phyloP scores from a whole-genome alignment of 1,140 invertebrate genomes.

The Leguminivora glycinivorella region DNA sequence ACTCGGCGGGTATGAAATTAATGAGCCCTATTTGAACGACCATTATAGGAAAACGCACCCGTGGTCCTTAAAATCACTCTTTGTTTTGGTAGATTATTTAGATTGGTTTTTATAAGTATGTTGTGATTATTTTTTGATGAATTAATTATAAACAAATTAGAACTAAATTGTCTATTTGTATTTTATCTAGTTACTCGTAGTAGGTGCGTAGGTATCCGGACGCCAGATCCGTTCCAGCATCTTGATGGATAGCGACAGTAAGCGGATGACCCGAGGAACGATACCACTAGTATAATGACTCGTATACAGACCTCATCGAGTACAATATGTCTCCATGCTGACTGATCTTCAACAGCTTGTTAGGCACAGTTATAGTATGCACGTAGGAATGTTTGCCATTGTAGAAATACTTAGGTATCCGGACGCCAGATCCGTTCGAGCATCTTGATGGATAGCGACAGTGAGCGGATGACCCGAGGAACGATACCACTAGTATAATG shows the following conservation, averaged over 20 bases:
- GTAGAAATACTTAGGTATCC: conserved; percentile 96
- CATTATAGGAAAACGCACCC: neutral
- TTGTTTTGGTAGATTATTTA: neutral
- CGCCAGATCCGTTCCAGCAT: conserved; percentile 97
- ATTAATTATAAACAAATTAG: too few relatives aligned
- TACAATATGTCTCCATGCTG: conserved; percentile 96
- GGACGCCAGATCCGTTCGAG: conserved; percentile 96
- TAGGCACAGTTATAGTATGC: conserved; percentile 97
- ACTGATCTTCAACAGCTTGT: conserved; percentile 93
- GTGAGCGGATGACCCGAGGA: conserved; percentile 89
- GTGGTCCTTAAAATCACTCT: neutral
- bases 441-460: conserved; percentile 94
- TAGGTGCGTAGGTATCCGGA: conserved; percentile 97
- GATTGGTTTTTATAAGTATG: too few relatives aligned
- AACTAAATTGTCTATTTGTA: too few relatives aligned
- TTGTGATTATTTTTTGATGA: too few relatives aligned
- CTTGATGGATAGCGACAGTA: conserved; percentile 91
- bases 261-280: conserved; percentile 90
- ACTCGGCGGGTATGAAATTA: conserved; percentile 62
- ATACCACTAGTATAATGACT: too few relatives aligned
- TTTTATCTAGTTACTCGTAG: too few relatives aligned
- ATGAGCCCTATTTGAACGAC: conserved; percentile 39
- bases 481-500: too few relatives aligned
- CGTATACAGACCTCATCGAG: conserved; percentile 95
- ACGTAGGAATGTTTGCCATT: conserved; percentile 95